Base-by-base conservation (phyloP, 1,140 invertebrate genomes). In the Eupeodes corollae region DNA sequence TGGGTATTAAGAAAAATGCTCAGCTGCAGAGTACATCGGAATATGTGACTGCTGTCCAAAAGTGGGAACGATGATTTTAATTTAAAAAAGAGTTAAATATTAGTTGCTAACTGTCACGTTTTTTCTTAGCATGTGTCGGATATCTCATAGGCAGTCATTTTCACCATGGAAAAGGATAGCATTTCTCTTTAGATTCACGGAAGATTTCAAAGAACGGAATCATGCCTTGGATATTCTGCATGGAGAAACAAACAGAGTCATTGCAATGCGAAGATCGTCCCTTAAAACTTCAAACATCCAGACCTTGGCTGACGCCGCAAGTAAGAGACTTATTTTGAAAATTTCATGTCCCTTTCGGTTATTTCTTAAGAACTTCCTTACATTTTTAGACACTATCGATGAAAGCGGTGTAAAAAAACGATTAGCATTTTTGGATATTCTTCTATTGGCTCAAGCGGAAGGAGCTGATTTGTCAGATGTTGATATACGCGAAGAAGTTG, bases 1-100 rank as follows among this genome's bases (percentile, higher is more conserved):
- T 91, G 86, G 88, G 87, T 1, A 78, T 75, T 19, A 75, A 75
- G 48, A 70, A 88, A 33, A 71, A 79, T 58, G 75, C 77, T 30
- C 77, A 80, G 61, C 59, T 69, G 44, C 61, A 77, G 46, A 67
- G 61, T 38, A 66, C 71, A 8, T 73, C 79, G 16, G 77, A 78
- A 19, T 77, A 83, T 49, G 84, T 86, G 57, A 73, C 78, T 3
- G 69, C 72, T 1, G 70, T 76, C 5, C 51, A 71, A 19, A 41
- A 51, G 68, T 54, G 56, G 70, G 21, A 26, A 26, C 8, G 21
- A 26, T 26, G 21, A 26, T 26, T 26, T 26, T 26, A 26, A 26
- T 26, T 26, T 26, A 5, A 8, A 26, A n/a, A n/a, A n/a, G n/a
- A n/a, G n/a, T n/a, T n/a, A n/a, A n/a, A n/a, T n/a, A n/a, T n/a